phyloP scores from a whole-genome alignment of 2,888 invertebrate genomes.

The Apotomis capreana region DNA sequence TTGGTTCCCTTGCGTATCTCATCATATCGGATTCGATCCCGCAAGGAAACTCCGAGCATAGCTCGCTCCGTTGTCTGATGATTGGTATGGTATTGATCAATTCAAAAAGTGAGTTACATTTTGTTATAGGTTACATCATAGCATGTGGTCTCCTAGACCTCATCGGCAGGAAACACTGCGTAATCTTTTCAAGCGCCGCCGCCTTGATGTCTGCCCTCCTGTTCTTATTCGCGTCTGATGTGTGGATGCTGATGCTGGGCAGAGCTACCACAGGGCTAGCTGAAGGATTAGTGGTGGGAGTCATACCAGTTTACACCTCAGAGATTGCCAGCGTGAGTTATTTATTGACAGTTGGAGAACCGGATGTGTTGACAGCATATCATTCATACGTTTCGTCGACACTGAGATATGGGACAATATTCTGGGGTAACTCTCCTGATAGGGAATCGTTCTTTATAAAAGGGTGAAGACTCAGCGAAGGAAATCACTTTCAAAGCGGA shows the following conservation, averaged over 20 bases:
- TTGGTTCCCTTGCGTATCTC: too few relatives aligned
- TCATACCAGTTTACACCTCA: slow-evolving; percentile 61
- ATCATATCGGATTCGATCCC: too few relatives aligned
- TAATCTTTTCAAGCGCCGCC: slow-evolving; percentile 45
- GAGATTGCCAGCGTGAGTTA: slow-evolving; percentile 63
- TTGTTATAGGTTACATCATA: slow-evolving; percentile 5
- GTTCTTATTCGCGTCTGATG: slow-evolving; percentile 54
- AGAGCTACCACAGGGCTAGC: slow-evolving; percentile 51
- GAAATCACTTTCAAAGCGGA: too few relatives aligned
- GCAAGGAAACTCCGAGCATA: too few relatives aligned
- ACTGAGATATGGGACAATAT: too few relatives aligned
- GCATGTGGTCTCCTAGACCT: slow-evolving; percentile 48
- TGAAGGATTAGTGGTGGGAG: slow-evolving; percentile 51
- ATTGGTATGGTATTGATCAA: too few relatives aligned
- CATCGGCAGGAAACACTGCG: slow-evolving; percentile 50
- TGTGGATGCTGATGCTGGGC: slow-evolving; percentile 59
- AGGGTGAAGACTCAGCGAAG: too few relatives aligned
- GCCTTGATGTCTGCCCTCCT: slow-evolving; percentile 45
- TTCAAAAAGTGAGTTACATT: not conserved
- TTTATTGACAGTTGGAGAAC: not conserved
- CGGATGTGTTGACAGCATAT: too few relatives aligned
- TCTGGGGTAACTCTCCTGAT: too few relatives aligned
- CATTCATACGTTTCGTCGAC: too few relatives aligned
- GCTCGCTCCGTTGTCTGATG: too few relatives aligned
- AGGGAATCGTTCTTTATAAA: too few relatives aligned